phyloP scores from a whole-genome alignment of 2,888 invertebrate species.

The Deroplatys truncata region DNA sequence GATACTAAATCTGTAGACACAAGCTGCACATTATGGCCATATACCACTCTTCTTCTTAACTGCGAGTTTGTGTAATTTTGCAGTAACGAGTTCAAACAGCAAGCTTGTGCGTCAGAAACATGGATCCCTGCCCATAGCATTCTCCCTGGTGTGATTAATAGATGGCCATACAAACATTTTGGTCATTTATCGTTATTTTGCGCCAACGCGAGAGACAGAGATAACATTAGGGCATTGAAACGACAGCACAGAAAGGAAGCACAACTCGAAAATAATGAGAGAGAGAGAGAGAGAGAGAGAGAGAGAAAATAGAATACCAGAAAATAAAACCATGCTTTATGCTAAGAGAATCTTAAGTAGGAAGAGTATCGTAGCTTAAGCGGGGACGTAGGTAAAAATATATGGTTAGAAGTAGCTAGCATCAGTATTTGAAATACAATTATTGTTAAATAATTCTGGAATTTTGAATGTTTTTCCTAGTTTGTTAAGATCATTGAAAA shows the following conservation, averaged over 20 bases:
- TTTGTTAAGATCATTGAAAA: too few relatives aligned
- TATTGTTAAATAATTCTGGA: too few relatives aligned
- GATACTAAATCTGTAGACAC: too few relatives aligned
- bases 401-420: too few relatives aligned
- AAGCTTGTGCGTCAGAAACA: neutral
- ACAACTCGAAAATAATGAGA: neutral
- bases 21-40: neutral
- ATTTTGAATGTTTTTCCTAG: too few relatives aligned
- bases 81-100: conserved; percentile 10
- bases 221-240: neutral
- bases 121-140: neutral
- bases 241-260: neutral
- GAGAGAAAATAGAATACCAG: too few relatives aligned
- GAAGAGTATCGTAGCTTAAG: too few relatives aligned
- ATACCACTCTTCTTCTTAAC: neutral
- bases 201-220: neutral
- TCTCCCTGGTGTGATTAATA: conserved; percentile 4
- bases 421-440: too few relatives aligned
- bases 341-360: too few relatives aligned
- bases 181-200: conserved; percentile 17
- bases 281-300: too few relatives aligned
- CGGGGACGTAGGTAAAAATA: too few relatives aligned
- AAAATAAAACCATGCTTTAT: too few relatives aligned
- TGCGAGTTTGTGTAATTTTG: neutral
- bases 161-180: neutral